Conservation (phyloP, 35 echinoderm and acorn worm genomes). For the Ptychodera flava region DNA sequence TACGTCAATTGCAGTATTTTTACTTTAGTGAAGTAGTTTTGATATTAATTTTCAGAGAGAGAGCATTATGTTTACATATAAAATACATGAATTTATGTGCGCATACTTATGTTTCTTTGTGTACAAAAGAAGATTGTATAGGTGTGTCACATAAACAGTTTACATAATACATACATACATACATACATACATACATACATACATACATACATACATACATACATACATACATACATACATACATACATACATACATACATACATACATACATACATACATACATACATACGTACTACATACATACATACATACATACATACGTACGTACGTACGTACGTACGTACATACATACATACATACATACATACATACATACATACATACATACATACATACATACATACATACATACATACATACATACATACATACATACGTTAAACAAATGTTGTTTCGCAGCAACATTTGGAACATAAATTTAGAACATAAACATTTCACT, state of each 20-base stretch:
- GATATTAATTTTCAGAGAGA: no score
- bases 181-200: conserved; percentile 2
- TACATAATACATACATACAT: neutral
- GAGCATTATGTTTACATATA: no score
- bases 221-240: neutral
- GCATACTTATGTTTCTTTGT: no score
- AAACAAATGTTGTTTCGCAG: no score
- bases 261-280: neutral
- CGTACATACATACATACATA: neutral
- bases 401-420: conserved; percentile 2
- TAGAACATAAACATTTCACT: no score
- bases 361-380: conserved; percentile 2
- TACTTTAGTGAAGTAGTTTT: no score
- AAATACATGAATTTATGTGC: no score
- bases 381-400: neutral
- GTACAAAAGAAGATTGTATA: no score
- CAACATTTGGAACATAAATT: no score
- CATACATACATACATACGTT: neutral
- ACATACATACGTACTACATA: neutral
- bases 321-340: neutral
- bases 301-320: neutral
- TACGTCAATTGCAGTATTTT: no score
- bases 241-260: neutral
- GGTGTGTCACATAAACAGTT: no score
- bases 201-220: neutral